Conservation (phyloP, 1,140 invertebrate genomes). For the Drosophila burlai region DNA sequence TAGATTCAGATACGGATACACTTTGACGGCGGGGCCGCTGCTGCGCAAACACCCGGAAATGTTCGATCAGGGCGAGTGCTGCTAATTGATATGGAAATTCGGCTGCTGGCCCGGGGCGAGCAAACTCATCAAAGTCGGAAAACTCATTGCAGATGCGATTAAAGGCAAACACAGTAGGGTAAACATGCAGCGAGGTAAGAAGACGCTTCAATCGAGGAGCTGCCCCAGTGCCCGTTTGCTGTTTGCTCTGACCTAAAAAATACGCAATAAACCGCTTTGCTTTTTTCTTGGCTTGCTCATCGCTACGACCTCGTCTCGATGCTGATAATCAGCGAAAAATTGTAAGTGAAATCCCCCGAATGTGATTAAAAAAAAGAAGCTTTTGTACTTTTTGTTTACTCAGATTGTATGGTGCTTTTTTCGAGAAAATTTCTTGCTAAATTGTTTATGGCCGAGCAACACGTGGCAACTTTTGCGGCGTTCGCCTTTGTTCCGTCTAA, state of each 20-base stretch:
- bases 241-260: slow-evolving; percentile 54
- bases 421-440: slow-evolving; percentile 15
- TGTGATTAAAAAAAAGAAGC: slow-evolving; percentile 9
- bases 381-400: slow-evolving; percentile 25
- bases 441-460: slow-evolving; percentile 30
- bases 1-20: slow-evolving; percentile 14
- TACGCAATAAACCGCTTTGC: slow-evolving; percentile 39
- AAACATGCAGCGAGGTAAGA: slow-evolving; percentile 77
- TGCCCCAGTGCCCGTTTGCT: slow-evolving; percentile 24
- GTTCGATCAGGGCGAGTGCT: slow-evolving; percentile 38
- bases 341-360: slow-evolving; percentile 41
- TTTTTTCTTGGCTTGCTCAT: slow-evolving; percentile 35
- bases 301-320: slow-evolving; percentile 8
- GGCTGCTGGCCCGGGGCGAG: slow-evolving; percentile 16
- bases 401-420: slow-evolving; percentile 14
- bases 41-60: slow-evolving; percentile 53
- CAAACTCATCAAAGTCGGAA: slow-evolving; percentile 55
- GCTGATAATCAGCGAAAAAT: slow-evolving; percentile 40
- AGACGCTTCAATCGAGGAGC: slow-evolving; percentile 18
- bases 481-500: slow-evolving; percentile 48
- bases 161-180: slow-evolving; percentile 55
- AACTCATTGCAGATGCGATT: slow-evolving; percentile 58
- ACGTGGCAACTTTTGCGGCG: slow-evolving; percentile 16
- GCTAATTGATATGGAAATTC: slow-evolving; percentile 69
- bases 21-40: slow-evolving; percentile 12